Evolutionary conservation across 1,140 invertebrate species (phyloP), one percentile per base, ranked within the genome.

Genomic region (Nomia melanderi): DNA sequence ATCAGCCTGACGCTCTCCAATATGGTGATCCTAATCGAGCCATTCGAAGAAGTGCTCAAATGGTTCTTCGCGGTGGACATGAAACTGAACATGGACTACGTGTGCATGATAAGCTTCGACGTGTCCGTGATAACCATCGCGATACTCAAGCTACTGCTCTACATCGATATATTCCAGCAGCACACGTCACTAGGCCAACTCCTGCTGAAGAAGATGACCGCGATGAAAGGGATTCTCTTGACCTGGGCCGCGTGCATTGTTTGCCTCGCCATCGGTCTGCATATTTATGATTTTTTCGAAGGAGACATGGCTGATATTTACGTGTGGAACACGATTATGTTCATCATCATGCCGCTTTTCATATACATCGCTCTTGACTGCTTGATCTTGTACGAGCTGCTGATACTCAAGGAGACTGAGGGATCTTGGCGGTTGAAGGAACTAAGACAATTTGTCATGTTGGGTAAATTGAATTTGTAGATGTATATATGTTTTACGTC

Each of bases 71-170:
- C 82, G 56, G 64, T 88, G 23, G 23, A 85, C 7, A 73, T 87
- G 31, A 53, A 77, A 11, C 62, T 88, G 33, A 87, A 91, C 78
- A 77, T 87, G 60, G 87, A 87, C 66, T 91, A 88, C 62, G 72
- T 90, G 27, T 86, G 81, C 29, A 69, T 86, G 39, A 71, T 91
- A 41, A 90, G 81, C 62, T 87, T 91, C 41, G 83, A 85, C 54
- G 81, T 86, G 23, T 90, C 88, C 2, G 57, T 88, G 1, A 63
- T 90, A 31, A 90, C 87, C n/a, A 76, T 90, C 23, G 85, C 79
- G 8, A 64, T 90, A 33, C 56, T 90, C 9, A 86, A 79, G 56
- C 63, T 91, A 25, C 85, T 90, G 44, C 77, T 82, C 57, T 90
- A 89, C 74, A 41, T 88, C 9, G 6, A 70, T 0, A 57, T 88